A percentile compares a stretch with the other conserved stretches of the same genome.
Evolutionary conservation across 2,888 invertebrate genomes (phyloP).

Genomic region (Agrotis clavis): DNA sequence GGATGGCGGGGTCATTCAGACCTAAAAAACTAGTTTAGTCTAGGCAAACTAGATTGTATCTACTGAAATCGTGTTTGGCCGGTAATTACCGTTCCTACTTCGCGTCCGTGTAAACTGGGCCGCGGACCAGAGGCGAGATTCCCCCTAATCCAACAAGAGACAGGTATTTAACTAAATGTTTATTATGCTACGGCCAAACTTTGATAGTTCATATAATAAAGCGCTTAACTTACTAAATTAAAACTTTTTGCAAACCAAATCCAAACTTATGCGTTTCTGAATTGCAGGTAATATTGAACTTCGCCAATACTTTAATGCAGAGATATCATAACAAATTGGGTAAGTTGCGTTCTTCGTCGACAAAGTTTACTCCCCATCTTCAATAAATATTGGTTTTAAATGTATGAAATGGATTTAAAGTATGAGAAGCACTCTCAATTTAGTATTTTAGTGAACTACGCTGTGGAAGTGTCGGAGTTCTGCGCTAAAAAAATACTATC

Average conservation of each 20-base stretch:
- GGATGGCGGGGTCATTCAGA: too few species aligned
- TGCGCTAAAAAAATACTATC: too few species aligned
- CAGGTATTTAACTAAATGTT: background rate
- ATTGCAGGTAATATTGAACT: conserved; percentile 25
- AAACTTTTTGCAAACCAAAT: conserved; percentile 24
- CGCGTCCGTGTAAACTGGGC: too few species aligned
- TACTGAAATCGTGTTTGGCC: too few species aligned
- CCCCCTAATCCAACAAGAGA: background rate
- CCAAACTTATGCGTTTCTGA: conserved; percentile 20
- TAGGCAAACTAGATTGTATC: too few species aligned
- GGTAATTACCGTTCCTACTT: too few species aligned
- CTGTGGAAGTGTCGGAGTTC: too few species aligned
- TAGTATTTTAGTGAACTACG: background rate
- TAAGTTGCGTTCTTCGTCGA: conserved; percentile 19
- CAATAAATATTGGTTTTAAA: background rate
- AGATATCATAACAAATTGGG: background rate
- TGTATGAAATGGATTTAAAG: background rate
- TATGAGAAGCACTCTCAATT: background rate
- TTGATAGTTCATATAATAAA: conserved; percentile 26
- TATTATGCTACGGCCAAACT: conserved; percentile 12
- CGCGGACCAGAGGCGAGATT: too few species aligned
- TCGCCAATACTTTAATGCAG: conserved; percentile 12
- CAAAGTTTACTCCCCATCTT: background rate
- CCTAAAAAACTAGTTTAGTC: too few species aligned
- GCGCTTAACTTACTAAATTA: background rate